Conservation (phyloP, 2,113 vertebrate species). For the Misgurnus mizolepis region DNA sequence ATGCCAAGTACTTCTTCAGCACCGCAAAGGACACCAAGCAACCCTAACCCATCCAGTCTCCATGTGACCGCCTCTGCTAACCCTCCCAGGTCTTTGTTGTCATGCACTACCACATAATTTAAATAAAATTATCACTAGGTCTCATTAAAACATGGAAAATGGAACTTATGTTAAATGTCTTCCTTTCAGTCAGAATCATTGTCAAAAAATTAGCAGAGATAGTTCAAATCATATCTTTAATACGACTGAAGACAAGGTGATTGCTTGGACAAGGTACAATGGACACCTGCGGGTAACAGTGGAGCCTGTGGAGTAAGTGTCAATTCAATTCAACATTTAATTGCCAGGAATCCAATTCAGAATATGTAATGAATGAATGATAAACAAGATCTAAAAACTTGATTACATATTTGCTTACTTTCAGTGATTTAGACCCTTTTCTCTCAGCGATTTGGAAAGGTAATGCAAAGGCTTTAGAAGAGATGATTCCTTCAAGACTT, state of each 20-base stretch:
- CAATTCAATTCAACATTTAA: no score
- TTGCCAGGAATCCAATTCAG: no score
- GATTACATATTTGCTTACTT: slow-evolving; percentile 40
- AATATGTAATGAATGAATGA: no score
- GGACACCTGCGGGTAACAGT: slow-evolving; percentile 47
- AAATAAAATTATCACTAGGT: not conserved
- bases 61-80: not conserved
- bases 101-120: not conserved
- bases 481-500: slow-evolving; percentile 69
- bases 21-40: not conserved
- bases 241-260: slow-evolving; percentile 22
- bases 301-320: slow-evolving; percentile 43
- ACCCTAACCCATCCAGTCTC: slow-evolving; percentile 5
- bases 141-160: not conserved
- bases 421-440: slow-evolving; percentile 76
- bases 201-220: slow-evolving; percentile 26
- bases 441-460: slow-evolving; percentile 74
- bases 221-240: slow-evolving; percentile 20
- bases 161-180: not conserved
- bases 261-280: slow-evolving; percentile 48
- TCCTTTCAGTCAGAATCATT: slow-evolving; percentile 18
- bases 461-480: slow-evolving; percentile 65
- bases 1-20: not conserved
- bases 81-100: slow-evolving; percentile 22
- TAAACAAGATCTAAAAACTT: not conserved